These are phyloP conservation scores for Brachynemurus nebulosus DNA, from an alignment of 2,888 invertebrate species.

Conservation along the genomic window DNA sequence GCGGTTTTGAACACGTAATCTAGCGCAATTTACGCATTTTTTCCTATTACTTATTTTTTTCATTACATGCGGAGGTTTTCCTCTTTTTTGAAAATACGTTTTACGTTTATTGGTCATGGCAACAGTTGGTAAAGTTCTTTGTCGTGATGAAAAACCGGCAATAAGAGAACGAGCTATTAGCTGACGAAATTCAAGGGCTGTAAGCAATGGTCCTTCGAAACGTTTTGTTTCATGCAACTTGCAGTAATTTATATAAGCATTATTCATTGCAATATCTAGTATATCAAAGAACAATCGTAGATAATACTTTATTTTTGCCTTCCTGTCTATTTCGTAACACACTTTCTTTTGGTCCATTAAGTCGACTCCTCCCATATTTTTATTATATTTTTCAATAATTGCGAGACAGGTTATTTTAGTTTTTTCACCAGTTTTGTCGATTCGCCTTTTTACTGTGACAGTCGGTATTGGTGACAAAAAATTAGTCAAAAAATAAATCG, in stretches of 20 bases:
- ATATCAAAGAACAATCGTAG: constrained; percentile 1
- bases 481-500: neutral
- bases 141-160: neutral
- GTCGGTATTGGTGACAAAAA: neutral
- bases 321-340: neutral
- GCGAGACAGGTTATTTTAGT: neutral
- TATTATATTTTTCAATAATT: neutral
- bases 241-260: neutral
- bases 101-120: neutral
- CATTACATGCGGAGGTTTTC: neutral
- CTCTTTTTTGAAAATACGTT: neutral
- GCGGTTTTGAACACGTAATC: neutral
- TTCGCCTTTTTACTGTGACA: neutral
- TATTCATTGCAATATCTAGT: neutral
- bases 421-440: neutral
- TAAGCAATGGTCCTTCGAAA: neutral
- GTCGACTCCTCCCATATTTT: constrained; percentile 1
- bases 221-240: neutral
- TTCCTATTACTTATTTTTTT: neutral
- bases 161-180: neutral
- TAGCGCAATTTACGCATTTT: neutral
- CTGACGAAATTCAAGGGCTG: neutral
- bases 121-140: neutral
- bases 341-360: neutral
- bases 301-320: constrained; percentile 1